Conservation (phyloP, 2,888 invertebrate species). For the Gastracanthus pulcherrimus region DNA sequence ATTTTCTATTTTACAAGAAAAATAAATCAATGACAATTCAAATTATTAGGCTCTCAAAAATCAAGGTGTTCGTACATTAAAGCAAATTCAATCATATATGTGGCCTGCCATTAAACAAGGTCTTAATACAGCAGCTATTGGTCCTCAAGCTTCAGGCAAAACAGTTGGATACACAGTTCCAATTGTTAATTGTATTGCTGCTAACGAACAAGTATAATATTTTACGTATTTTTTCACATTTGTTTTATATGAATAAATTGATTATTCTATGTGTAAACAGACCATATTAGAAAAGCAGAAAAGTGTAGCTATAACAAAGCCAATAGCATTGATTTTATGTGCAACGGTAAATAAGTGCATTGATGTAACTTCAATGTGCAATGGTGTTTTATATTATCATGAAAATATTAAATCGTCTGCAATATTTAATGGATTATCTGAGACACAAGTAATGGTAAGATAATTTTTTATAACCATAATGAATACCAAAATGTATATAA, state of each 20-base stretch:
- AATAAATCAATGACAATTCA: background rate
- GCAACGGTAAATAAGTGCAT: slow-evolving; percentile 76
- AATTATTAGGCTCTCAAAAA: slow-evolving; percentile 53
- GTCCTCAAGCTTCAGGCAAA: slow-evolving; percentile 82
- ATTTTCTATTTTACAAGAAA: background rate
- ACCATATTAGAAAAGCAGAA: slow-evolving; percentile 32
- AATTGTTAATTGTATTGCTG: slow-evolving; percentile 81
- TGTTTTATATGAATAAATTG: background rate
- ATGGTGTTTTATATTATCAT: slow-evolving; percentile 61
- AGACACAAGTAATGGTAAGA: slow-evolving; percentile 67
- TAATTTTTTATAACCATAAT: background rate
- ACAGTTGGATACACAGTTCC: slow-evolving; percentile 86
- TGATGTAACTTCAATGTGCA: slow-evolving; percentile 61
- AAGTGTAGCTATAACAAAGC: slow-evolving; percentile 68
- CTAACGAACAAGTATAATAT: slow-evolving; percentile 57
- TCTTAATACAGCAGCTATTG: slow-evolving; percentile 83
- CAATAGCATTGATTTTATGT: slow-evolving; percentile 83
- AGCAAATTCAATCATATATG: slow-evolving; percentile 82
- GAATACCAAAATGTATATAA: background rate
- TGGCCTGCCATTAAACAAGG: slow-evolving; percentile 86
- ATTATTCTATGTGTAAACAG: slow-evolving; percentile 26
- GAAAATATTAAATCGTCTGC: slow-evolving; percentile 64
- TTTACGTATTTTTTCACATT: background rate
- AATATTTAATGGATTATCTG: slow-evolving; percentile 68
- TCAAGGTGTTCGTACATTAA: slow-evolving; percentile 56